A percentile compares a stretch with the other conserved stretches of the same genome.
phyloP scores from a whole-genome alignment of 1,140 invertebrate species.

The fruit fly (Drosophila melanogaster) region Release_6_plus_ISO1_MT NT_033777.3:16408001-16408500 shows the following conservation, averaged over 20 bases:
- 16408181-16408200: constrained; percentile 83
- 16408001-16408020: neutral
- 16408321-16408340: constrained; percentile 28
- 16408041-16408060: constrained; percentile 56
- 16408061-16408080: constrained; percentile 80
- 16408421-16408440: constrained; percentile 70
- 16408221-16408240: no score
- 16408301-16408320: constrained; percentile 44
- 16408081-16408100: constrained; percentile 83
- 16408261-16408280: constrained; percentile 59
- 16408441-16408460: constrained; percentile 83
- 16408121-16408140: constrained; percentile 48
- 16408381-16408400: constrained; percentile 59
- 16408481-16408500: constrained; percentile 6
- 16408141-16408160: constrained; percentile 76
- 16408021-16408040: constrained; percentile 9
- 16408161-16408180: constrained; percentile 84
- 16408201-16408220: constrained; percentile 30
- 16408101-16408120: constrained; percentile 78
- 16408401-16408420: constrained; percentile 11
- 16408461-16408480: constrained; percentile 79
- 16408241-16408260: constrained; percentile 47
- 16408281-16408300: constrained; percentile 57
- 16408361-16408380: constrained; percentile 20
- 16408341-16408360: constrained; percentile 1